Evolutionary conservation across 2,797 vertebrate genomes (phyloP).

Genomic region (Takifugu rubripes): DNA sequence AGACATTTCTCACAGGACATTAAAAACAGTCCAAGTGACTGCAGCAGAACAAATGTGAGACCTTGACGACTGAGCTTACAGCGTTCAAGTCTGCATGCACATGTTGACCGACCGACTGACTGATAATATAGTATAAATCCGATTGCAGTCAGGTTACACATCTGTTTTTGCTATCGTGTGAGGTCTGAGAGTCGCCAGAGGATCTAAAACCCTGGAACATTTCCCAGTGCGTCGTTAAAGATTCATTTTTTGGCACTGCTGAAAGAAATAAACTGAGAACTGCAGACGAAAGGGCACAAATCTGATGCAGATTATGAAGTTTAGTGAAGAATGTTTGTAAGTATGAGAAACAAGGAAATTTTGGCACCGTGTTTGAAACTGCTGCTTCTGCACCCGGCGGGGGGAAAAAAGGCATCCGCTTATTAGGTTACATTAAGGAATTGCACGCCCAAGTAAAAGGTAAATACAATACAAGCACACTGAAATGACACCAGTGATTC

Average conservation of each 20-base stretch:
- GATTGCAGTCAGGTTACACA: conserved; percentile 55
- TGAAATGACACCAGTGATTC: conserved; percentile 14
- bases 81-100: conserved; percentile 17
- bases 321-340: conserved; percentile 32
- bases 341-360: conserved; percentile 21
- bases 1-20: conserved; percentile 61
- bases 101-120: conserved; percentile 57
- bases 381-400: conserved; percentile 38
- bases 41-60: conserved; percentile 66
- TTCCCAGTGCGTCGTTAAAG: conserved; percentile 31
- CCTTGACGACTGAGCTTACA: conserved; percentile 34
- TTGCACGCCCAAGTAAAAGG: conserved; percentile 38
- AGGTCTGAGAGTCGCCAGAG: conserved; percentile 41
- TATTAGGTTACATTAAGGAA: conserved; percentile 37
- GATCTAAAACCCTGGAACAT: conserved; percentile 26
- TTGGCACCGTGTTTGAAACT: conserved; percentile 31
- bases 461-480: conserved; percentile 31
- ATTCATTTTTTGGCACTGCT: conserved; percentile 29
- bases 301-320: conserved; percentile 17
- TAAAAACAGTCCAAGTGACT: conserved; percentile 61
- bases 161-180: conserved; percentile 62
- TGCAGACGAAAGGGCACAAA: conserved; percentile 31
- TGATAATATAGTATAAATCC: conserved; percentile 56
- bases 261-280: conserved; percentile 14
- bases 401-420: conserved; percentile 30